Conservation (phyloP, 2,797 vertebrate genomes). For the Channa striata region DNA sequence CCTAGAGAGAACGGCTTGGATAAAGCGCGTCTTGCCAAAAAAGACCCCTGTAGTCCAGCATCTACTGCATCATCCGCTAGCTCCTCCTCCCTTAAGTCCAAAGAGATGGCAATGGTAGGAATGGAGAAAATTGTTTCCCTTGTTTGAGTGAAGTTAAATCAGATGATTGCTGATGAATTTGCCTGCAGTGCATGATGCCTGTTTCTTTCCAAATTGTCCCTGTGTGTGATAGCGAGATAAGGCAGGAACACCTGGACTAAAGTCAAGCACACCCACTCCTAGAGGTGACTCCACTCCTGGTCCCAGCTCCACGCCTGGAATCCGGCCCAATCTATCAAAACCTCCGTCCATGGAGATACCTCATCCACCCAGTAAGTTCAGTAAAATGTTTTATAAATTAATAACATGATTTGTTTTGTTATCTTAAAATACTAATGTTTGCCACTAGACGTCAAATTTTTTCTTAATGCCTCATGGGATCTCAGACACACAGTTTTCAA, state of each 20-base stretch:
- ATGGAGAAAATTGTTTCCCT: neutral
- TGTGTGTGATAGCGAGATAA: constrained; percentile 90
- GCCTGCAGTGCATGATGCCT: neutral
- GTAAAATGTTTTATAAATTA: neutral
- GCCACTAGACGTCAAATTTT: neutral
- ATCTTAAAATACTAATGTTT: neutral
- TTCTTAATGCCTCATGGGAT: constrained; percentile 1
- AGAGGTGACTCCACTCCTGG: constrained; percentile 94
- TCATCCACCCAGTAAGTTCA: constrained; percentile 90
- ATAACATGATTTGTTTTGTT: neutral
- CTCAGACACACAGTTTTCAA: neutral
- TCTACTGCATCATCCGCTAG: constrained; percentile 95
- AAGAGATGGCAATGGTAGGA: constrained; percentile 92
- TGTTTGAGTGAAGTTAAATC: neutral
- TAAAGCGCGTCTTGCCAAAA: constrained; percentile 91
- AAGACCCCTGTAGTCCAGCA: constrained; percentile 94
- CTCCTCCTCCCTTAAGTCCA: constrained; percentile 95
- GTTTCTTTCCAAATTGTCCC: constrained; percentile 12
- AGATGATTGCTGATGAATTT: neutral
- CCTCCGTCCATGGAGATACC: constrained; percentile 93
- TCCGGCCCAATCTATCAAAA: constrained; percentile 91
- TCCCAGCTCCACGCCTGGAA: constrained; percentile 91
- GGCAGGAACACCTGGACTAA: constrained; percentile 93
- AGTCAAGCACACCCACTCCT: constrained; percentile 95
- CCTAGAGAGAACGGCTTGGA: constrained; percentile 95